Evolutionary conservation across 2,797 vertebrate species (phyloP), one percentile per base, ranked within the genome.

Genomic region (Takifugu rubripes): DNA sequence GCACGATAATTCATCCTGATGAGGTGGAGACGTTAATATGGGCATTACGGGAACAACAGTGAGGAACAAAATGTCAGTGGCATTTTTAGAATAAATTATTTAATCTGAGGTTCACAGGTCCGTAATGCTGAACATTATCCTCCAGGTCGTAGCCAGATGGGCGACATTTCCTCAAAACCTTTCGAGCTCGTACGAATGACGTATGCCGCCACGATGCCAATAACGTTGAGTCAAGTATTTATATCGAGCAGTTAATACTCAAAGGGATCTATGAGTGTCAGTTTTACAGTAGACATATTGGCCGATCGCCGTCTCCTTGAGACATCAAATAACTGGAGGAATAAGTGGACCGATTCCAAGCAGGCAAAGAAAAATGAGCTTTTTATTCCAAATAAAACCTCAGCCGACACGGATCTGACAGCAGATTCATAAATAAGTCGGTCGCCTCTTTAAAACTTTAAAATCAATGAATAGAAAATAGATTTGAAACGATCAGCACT

Each of bases 1-100:
- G 40, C 14, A 47, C 36, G 11, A 68, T 72, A 46, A 65, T 75
- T 66, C 49, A 25, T 24, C 44, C 48, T 53, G 60, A 70, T 64
- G 63, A 68, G 52, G 17, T 46, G 44, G 4, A 49, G 65, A 55
- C 25, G 17, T 55, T 53, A 24, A 52, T 21, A 52, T 64, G 52
- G 64, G 66, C n/a, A 42, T 25, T 2, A 17, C 26, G 69, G 43
- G 51, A 74, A n/a, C 17, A 45, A 24, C 26, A 55, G 36, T 52
- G 47, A 27, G 33, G 33, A 45, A 40, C 36, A 53, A 59, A 60
- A 52, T 64, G 29, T 53, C 56, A 56, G 11, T 10, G 50, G 42
- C 25, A 21, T 25, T 48, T 48, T 48, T 48, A 24, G 12, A 21
- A 24, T 25, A 21, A 42, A 49, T 52, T 44, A 54, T 54, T 51